Conservation (phyloP, 2,888 invertebrate species). For the Julus scanicus region DNA sequence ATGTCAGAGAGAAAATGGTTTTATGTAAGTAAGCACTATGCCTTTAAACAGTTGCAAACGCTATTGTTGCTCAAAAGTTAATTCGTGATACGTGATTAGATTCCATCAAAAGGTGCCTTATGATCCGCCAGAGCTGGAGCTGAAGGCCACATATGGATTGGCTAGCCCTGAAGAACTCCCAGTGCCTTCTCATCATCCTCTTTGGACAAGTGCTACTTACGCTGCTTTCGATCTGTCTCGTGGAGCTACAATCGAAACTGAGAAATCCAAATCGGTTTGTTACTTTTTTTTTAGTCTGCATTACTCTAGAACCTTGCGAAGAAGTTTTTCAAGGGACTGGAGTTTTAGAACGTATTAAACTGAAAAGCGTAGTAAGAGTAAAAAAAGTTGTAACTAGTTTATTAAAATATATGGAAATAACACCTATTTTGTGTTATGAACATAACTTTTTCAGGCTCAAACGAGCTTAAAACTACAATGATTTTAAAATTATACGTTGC, state of each 20-base stretch:
- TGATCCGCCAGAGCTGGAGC: constrained; percentile 70
- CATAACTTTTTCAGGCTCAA: no score
- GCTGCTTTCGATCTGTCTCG: constrained; percentile 65
- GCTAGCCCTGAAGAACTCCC: constrained; percentile 72
- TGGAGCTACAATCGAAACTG: constrained; percentile 58
- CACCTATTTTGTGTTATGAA: no score
- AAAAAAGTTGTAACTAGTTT: no score
- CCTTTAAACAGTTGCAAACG: background rate
- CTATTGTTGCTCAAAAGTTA: background rate
- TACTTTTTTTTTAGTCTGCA: background rate
- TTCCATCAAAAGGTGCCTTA: constrained; percentile 74
- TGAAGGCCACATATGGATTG: constrained; percentile 74
- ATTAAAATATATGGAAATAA: no score
- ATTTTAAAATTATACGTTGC: no score
- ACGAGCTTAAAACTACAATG: no score
- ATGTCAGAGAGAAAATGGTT: constrained; percentile 74
- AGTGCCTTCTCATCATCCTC: constrained; percentile 68
- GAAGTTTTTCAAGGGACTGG: no score
- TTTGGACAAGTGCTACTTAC: constrained; percentile 70
- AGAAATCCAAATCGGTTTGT: constrained; percentile 52
- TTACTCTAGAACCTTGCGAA: no score
- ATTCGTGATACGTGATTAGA: constrained; percentile 63
- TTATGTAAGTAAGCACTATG: constrained; percentile 69
- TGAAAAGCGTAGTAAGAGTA: no score
- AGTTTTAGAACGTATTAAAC: no score